These are phyloP conservation scores for Python bivittatus DNA, from an alignment of 2,113 vertebrate genomes.

Conservation along the genomic window DNA sequence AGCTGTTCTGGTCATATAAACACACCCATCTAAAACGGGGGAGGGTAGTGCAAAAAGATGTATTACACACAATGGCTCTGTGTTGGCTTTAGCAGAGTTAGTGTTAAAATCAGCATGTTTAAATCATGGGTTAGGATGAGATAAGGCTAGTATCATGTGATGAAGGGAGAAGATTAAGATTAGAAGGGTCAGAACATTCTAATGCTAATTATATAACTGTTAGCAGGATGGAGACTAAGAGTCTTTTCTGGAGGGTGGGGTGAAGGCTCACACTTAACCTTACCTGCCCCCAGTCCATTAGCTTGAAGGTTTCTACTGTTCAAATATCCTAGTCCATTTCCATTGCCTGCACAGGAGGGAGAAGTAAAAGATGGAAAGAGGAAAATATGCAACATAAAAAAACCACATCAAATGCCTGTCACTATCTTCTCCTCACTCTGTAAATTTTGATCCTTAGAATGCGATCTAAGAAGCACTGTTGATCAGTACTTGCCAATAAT, in stretches of 20 bases:
- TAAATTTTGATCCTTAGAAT: neutral
- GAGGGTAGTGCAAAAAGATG: neutral
- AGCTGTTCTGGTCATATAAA: neutral
- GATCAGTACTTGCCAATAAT: neutral
- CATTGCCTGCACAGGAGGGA: neutral
- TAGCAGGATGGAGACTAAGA: neutral
- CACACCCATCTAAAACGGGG: neutral
- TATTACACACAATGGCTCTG: neutral
- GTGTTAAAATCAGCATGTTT: neutral
- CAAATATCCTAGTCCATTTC: constrained; percentile 17
- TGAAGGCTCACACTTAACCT: neutral
- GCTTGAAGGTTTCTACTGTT: constrained; percentile 11
- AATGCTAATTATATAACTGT: neutral
- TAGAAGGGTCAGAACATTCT: neutral
- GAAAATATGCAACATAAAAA: neutral
- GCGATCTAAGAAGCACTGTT: neutral
- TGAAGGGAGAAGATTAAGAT: neutral
- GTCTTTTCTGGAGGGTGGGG: neutral
- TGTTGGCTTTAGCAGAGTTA: neutral
- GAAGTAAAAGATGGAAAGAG: neutral
- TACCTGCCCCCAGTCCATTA: constrained; percentile 24
- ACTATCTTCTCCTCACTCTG: neutral
- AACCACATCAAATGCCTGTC: neutral
- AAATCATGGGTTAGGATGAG: neutral
- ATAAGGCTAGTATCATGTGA: neutral